Conservation (phyloP, 2,797 vertebrate species). For the Erpetoichthys calabaricus region DNA sequence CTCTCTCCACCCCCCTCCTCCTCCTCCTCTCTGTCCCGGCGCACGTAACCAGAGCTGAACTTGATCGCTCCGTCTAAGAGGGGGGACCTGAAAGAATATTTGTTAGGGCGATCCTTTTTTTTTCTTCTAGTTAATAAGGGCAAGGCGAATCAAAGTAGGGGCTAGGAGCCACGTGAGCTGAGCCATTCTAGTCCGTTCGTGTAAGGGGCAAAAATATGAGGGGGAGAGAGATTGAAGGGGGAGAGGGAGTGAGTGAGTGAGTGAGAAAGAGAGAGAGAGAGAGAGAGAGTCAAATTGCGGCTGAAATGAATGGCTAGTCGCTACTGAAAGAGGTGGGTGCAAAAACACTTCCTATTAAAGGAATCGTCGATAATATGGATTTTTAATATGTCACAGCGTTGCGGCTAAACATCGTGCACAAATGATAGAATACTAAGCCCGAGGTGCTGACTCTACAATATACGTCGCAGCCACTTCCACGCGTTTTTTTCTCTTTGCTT, state of each 20-base stretch:
- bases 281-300: not conserved
- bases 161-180: conserved; percentile 24
- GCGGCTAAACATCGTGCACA: no score
- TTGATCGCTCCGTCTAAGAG: conserved; percentile 61
- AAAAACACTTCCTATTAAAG: conserved; percentile 7
- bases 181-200: conserved; percentile 5
- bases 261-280: conserved; percentile 16
- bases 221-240: not conserved
- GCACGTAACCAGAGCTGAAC: conserved; percentile 68
- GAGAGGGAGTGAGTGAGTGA: not conserved
- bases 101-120: conserved; percentile 24
- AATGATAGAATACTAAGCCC: no score
- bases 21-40: conserved; percentile 38
- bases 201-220: not conserved
- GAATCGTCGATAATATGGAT: conserved; percentile 8
- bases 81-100: conserved; percentile 41
- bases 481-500: no score
- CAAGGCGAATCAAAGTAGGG: conserved; percentile 24
- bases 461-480: no score
- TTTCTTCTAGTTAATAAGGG: conserved; percentile 26
- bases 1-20: conserved; percentile 25
- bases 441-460: no score
- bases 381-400: conserved; percentile 7
- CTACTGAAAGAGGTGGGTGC: conserved; percentile 1
- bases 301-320: conserved; percentile 6